Percentiles rank a stretch among this genome's conserved stretches.
Evolutionary conservation across 2,888 invertebrate species (phyloP).

Genomic region (Temnothorax unifasciatus): DNA sequence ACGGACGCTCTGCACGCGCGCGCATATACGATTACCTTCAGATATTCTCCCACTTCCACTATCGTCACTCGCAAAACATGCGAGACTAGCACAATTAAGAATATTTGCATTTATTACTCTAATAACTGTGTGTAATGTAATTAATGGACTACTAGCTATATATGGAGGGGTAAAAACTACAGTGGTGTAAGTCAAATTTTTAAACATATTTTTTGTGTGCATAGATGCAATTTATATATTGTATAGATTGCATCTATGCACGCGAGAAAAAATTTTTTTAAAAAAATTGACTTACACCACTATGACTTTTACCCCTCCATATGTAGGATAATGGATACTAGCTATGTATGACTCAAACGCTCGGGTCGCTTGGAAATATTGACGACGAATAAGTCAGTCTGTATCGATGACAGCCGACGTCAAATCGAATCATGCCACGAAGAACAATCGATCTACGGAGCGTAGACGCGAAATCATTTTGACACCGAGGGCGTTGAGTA

Average conservation of each 20-base stretch:
- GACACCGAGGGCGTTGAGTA: slow-evolving; percentile 9
- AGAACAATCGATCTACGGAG: neutral
- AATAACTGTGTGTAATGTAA: neutral
- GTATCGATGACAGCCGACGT: neutral
- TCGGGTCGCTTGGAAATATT: neutral
- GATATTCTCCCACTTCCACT: neutral
- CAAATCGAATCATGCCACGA: neutral
- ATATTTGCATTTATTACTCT: neutral
- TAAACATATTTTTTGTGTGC: too few species aligned
- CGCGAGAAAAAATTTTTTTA: too few species aligned
- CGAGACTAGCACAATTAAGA: neutral
- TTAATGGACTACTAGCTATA: neutral
- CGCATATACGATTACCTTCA: slow-evolving; percentile 1
- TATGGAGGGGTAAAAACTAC: too few species aligned
- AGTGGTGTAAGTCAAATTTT: too few species aligned
- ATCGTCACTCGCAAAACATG: neutral
- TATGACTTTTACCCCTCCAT: too few species aligned
- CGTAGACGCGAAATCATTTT: slow-evolving; percentile 21
- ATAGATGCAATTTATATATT: too few species aligned
- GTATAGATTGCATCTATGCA: too few species aligned
- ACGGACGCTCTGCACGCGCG: slow-evolving; percentile 1
- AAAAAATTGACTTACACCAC: too few species aligned
- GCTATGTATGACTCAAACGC: neutral
- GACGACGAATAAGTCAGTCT: neutral
- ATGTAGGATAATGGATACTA: neutral